Evolutionary conservation across 2,797 vertebrate genomes (phyloP).

Genomic region (Cossypha dichroa): DNA sequence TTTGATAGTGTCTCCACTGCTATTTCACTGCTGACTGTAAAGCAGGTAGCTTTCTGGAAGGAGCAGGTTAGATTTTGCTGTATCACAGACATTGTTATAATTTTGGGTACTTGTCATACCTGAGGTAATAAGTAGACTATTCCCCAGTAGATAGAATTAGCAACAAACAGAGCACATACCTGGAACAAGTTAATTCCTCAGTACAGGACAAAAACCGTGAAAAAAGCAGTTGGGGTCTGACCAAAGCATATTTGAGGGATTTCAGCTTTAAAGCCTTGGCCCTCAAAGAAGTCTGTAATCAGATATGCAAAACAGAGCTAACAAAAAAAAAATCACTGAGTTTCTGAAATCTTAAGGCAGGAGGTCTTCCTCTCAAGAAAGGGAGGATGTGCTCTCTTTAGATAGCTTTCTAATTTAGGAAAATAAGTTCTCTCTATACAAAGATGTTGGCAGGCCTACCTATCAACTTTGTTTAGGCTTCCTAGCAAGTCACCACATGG

Average conservation of each 20-base stretch:
- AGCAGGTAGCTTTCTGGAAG: neutral
- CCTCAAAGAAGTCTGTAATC: neutral
- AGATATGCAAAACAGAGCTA: neutral
- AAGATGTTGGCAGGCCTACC: neutral
- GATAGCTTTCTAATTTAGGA: neutral
- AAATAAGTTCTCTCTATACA: neutral
- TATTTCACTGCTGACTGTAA: neutral
- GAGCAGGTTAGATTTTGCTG: neutral
- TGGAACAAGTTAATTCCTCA: neutral
- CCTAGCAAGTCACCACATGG: neutral
- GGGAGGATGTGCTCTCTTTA: neutral
- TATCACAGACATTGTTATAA: neutral
- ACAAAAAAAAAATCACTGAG: neutral
- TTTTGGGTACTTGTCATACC: neutral
- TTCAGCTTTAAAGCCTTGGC: neutral
- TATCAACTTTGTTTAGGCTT: neutral
- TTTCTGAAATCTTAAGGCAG: neutral
- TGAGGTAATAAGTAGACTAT: neutral
- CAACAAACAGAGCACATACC: neutral
- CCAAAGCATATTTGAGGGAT: neutral
- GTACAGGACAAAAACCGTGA: neutral
- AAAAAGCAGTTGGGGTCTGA: neutral
- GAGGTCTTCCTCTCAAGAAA: neutral
- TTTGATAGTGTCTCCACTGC: neutral
- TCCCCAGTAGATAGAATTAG: neutral